Evolutionary conservation across 2,888 invertebrate species (phyloP), one percentile per base, ranked within the genome.

Genomic region (Pegoplata infirma): DNA sequence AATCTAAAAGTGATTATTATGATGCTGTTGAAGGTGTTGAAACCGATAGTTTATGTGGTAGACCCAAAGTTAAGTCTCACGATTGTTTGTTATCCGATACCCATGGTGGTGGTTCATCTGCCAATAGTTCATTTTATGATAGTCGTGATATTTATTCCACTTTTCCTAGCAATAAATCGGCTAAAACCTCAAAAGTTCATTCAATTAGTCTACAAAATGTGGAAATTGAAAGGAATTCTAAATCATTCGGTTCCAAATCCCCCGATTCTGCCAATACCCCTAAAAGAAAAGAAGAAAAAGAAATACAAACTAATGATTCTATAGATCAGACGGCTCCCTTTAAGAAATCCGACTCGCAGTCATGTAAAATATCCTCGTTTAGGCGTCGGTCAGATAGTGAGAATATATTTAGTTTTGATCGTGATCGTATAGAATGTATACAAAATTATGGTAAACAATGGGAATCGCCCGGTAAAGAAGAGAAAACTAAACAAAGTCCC

Each of bases 391-490:
- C 94, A 51, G 94, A 94, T n/a, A 92, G 89, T 76, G 91, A 92
- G 79, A 92, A 94, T 81, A 93, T 94, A 5, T 94, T 94, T 84
- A 94, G 94, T 87, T 94, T 94, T 82, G 94, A 94, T 84, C 94
- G 94, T 85, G 94, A 94, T 81, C 92, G 93, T 84, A 94, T 94
- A 75, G 94, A 94, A 85, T 94, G 93, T 2, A 87, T 94, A 53
- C 93, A 93, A 59, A 92, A 93, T 79, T 90, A 88, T 81, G 85
- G 85, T 2, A 88, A 88, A 8, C 85, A 88, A 66, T 86, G 86
- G 83, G 88, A 88, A n/a, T 76, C 73, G 8, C 80, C 74, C 61
- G 85, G 84, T 12, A 91, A 84, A 89, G 91, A 85, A 88, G 92
- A 92, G 81, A 91, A 91, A 61, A 91, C 91, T 81, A 92, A 91